These are phyloP conservation scores for Chrysogorgia sp. DNA, from an alignment of 92 coral and sea anemone species.

Conservation along the genomic window DNA sequence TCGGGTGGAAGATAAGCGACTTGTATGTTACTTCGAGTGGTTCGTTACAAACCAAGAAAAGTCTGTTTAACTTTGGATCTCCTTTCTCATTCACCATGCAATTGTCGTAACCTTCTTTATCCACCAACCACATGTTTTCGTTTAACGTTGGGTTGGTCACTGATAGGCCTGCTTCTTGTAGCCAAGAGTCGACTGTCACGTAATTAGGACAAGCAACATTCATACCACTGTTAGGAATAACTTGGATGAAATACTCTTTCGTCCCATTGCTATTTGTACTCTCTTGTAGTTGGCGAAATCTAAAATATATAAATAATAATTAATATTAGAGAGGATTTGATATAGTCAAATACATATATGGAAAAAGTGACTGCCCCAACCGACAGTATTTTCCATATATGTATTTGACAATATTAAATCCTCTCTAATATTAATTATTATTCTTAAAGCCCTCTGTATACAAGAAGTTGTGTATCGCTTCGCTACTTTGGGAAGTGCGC, in stretches of 20 bases:
- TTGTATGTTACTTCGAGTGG: not conserved
- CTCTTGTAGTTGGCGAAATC: slow-evolving; percentile 27
- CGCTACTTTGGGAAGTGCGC: too few relatives aligned
- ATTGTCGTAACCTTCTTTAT: slow-evolving; percentile 36
- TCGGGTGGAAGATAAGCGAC: slow-evolving; percentile 13
- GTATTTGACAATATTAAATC: too few relatives aligned
- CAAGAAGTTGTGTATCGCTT: too few relatives aligned
- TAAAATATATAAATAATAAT: not conserved
- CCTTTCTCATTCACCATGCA: slow-evolving; percentile 29
- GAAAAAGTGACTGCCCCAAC: too few relatives aligned
- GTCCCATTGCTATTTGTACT: slow-evolving; percentile 11
- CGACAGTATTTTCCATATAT: too few relatives aligned
- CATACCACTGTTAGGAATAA: slow-evolving; percentile 4
- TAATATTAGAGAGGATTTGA: too few relatives aligned
- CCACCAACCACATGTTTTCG: slow-evolving; percentile 12
- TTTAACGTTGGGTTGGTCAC: not conserved
- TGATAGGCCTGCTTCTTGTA: not conserved
- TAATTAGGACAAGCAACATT: not conserved
- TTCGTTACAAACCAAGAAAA: slow-evolving; percentile 1
- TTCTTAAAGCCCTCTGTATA: too few relatives aligned
- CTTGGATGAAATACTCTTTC: slow-evolving; percentile 24
- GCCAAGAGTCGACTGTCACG: not conserved
- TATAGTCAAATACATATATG: too few relatives aligned
- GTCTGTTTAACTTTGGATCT: slow-evolving; percentile 21
- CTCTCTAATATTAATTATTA: too few relatives aligned